These are phyloP conservation scores for Climacteris rufus DNA, from an alignment of 2,113 vertebrate genomes.

Conservation along the genomic window DNA sequence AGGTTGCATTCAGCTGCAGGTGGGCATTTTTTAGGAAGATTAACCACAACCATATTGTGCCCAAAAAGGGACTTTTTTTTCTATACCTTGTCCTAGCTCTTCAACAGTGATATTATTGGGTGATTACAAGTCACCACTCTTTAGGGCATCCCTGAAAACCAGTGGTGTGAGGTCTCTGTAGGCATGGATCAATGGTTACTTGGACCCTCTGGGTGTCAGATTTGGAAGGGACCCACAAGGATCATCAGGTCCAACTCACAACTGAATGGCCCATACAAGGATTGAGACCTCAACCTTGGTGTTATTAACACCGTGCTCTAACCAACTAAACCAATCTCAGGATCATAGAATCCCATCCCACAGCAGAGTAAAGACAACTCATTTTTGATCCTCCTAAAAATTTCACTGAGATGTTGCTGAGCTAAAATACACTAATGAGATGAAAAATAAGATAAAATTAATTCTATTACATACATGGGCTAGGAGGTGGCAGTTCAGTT, in stretches of 20 bases:
- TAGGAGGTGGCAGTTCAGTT: background rate
- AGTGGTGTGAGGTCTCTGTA: background rate
- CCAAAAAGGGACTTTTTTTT: background rate
- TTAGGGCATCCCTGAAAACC: background rate
- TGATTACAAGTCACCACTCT: background rate
- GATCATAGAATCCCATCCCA: background rate
- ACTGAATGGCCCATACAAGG: background rate
- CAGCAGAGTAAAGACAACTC: background rate
- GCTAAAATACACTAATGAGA: background rate
- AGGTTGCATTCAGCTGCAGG: background rate
- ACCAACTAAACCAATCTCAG: background rate
- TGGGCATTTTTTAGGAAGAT: background rate
- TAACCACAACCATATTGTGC: background rate
- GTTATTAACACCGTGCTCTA: background rate
- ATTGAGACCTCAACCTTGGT: accelerated
- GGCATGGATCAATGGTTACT: background rate
- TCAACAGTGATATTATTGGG: background rate
- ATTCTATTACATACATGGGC: accelerated
- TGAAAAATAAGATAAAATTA: background rate
- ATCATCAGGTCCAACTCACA: background rate
- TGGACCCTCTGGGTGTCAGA: background rate
- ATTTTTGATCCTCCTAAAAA: background rate
- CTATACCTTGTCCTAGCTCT: background rate
- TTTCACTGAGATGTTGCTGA: background rate
- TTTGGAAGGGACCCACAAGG: background rate